Conservation (phyloP, 2,797 vertebrate species). For the Brotula barbata region DNA sequence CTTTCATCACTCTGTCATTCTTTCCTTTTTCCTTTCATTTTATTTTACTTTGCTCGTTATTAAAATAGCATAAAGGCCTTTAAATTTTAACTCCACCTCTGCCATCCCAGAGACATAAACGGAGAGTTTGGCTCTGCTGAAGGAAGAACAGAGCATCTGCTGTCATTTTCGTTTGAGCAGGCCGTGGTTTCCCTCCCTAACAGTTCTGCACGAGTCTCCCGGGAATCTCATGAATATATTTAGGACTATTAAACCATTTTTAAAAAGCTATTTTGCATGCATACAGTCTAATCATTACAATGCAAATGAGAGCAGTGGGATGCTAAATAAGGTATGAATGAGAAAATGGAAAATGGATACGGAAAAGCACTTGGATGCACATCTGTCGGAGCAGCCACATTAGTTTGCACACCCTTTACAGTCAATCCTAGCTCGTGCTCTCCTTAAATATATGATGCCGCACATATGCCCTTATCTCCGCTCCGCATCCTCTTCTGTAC, state of each 20-base stretch:
- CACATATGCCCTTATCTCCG: slow-evolving; percentile 10
- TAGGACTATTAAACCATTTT: slow-evolving; percentile 67
- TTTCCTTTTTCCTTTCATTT: no score
- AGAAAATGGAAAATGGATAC: slow-evolving; percentile 68
- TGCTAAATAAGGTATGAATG: slow-evolving; percentile 72
- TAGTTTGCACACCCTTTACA: slow-evolving; percentile 46
- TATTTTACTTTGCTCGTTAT: not conserved
- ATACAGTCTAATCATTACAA: slow-evolving; percentile 71
- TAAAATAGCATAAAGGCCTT: not conserved
- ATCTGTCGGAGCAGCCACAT: slow-evolving; percentile 54
- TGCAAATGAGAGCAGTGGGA: slow-evolving; percentile 68
- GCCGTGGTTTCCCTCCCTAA: slow-evolving; percentile 44
- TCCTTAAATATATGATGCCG: slow-evolving; percentile 30
- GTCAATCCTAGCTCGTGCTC: slow-evolving; percentile 44
- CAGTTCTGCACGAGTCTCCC: slow-evolving; percentile 52
- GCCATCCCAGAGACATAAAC: not conserved
- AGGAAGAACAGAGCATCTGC: slow-evolving; percentile 28
- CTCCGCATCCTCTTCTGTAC: slow-evolving; percentile 13
- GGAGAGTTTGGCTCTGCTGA: slow-evolving; percentile 13
- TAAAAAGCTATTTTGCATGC: slow-evolving; percentile 68
- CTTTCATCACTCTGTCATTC: no score
- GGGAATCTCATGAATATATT: slow-evolving; percentile 77
- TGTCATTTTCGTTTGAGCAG: slow-evolving; percentile 37
- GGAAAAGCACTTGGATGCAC: slow-evolving; percentile 53
- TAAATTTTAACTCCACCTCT: not conserved